These are phyloP conservation scores for Aldrovandia affinis DNA, from an alignment of 2,797 vertebrate genomes.

Conservation along the genomic window DNA sequence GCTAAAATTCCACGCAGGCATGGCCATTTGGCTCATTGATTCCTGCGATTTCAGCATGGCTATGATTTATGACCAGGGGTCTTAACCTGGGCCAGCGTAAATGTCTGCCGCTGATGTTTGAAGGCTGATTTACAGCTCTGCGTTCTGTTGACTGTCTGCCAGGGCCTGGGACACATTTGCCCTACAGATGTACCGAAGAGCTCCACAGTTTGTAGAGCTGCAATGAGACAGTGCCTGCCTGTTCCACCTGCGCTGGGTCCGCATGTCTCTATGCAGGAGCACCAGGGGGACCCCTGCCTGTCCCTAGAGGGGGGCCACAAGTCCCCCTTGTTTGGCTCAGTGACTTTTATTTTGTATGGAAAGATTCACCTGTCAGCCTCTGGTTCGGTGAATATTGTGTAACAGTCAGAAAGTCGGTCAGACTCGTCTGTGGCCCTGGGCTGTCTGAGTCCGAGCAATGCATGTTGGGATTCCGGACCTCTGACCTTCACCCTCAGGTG, in stretches of 20 bases:
- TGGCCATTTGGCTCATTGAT: constrained; percentile 66
- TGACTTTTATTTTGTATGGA: not conserved
- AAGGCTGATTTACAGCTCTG: not conserved
- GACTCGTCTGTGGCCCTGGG: not conserved
- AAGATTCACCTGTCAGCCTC: not conserved
- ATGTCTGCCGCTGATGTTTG: not conserved
- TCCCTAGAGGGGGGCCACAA: not conserved
- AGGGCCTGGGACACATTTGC: not conserved
- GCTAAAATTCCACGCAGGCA: constrained; percentile 67
- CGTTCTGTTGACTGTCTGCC: not conserved
- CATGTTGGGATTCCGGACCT: not conserved
- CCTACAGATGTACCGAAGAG: not conserved
- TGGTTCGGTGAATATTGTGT: not conserved
- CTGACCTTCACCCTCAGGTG: not conserved
- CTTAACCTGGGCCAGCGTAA: not conserved
- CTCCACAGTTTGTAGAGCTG: no score
- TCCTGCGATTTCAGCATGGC: constrained; percentile 67
- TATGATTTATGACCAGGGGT: constrained; percentile 60
- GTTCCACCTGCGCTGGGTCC: not conserved
- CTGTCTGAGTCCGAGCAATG: not conserved
- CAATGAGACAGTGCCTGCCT: not conserved
- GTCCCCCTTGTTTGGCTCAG: not conserved
- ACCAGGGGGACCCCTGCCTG: not conserved
- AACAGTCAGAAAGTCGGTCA: not conserved
- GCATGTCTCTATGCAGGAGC: not conserved